A percentile compares a stretch with the other conserved stretches of the same genome.
These are phyloP conservation scores for Lamprotornis superbus DNA, from an alignment of 2,113 vertebrate species.

Conservation along the genomic window DNA sequence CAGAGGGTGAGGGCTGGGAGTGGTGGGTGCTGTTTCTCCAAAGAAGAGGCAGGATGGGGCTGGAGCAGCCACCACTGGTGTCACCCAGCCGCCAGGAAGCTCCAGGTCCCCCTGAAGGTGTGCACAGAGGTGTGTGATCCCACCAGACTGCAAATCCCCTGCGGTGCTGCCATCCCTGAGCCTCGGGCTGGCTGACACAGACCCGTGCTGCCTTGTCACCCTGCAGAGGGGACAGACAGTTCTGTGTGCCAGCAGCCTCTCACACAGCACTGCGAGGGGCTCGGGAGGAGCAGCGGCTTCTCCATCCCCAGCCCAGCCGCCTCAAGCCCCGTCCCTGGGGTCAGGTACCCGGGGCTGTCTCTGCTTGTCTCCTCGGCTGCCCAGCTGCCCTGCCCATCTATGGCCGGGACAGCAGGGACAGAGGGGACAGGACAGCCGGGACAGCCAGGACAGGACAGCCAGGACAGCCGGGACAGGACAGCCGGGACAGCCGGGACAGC, in stretches of 20 bases:
- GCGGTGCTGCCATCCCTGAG: rapidly evolving
- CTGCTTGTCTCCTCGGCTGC: background rate
- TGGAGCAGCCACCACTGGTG: background rate
- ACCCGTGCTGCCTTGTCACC: background rate
- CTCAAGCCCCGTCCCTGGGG: background rate
- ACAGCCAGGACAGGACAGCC: too few species aligned
- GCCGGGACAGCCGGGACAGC: too few species aligned
- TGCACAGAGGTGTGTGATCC: background rate
- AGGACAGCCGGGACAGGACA: too few species aligned
- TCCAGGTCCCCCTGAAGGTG: background rate
- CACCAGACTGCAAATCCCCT: background rate
- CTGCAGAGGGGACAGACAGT: rapidly evolving
- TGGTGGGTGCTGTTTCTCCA: rapidly evolving
- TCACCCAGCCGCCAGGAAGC: rapidly evolving
- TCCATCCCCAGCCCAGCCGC: background rate
- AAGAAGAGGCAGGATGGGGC: background rate
- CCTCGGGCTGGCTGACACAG: rapidly evolving
- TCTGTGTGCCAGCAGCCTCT: background rate
- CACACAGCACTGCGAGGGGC: background rate
- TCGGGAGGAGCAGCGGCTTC: background rate
- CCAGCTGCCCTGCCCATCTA: background rate
- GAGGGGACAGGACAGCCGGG: too few species aligned
- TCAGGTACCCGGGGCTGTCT: background rate
- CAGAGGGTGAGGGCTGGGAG: background rate
- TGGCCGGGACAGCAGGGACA: background rate